Evolutionary conservation across 1,140 invertebrate species (phyloP).

Genomic region (Psix sp.): DNA sequence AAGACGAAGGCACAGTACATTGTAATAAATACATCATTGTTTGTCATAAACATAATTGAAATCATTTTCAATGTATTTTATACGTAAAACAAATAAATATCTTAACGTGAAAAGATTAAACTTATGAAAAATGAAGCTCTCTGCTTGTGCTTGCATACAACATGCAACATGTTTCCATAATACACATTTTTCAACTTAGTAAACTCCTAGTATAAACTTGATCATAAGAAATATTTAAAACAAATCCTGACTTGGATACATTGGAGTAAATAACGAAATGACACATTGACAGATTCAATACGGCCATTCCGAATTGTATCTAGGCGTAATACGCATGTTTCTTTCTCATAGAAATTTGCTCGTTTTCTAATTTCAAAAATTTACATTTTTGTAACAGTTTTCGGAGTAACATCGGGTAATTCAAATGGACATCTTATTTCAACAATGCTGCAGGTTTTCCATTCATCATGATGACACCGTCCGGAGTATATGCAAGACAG

Average conservation of each 20-base stretch:
- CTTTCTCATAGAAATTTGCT: conserved; percentile 17
- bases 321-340: conserved; percentile 43
- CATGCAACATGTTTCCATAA: too few relatives aligned
- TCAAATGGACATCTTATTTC: conserved; percentile 31
- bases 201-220: conserved; percentile 18
- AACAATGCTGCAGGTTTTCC: conserved; percentile 2
- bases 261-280: conserved; percentile 37
- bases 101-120: too few relatives aligned
- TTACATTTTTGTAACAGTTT: conserved; percentile 17
- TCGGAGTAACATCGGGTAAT: neutral
- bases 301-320: conserved; percentile 39
- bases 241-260: conserved; percentile 10
- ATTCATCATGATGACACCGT: conserved; percentile 41
- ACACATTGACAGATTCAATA: conserved; percentile 39
- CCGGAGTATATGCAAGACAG: conserved; percentile 43
- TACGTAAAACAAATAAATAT: too few relatives aligned
- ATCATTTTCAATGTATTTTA: too few relatives aligned
- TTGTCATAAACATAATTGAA: too few relatives aligned
- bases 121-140: too few relatives aligned
- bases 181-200: conserved; percentile 26
- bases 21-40: too few relatives aligned
- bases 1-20: too few relatives aligned
- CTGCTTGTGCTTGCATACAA: too few relatives aligned
- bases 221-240: conserved; percentile 16
- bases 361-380: conserved; percentile 14